Percentiles rank a stretch among this genome's conserved stretches.
phyloP scores from a whole-genome alignment of 2,888 invertebrate species.

The Drosophila dives region DNA sequence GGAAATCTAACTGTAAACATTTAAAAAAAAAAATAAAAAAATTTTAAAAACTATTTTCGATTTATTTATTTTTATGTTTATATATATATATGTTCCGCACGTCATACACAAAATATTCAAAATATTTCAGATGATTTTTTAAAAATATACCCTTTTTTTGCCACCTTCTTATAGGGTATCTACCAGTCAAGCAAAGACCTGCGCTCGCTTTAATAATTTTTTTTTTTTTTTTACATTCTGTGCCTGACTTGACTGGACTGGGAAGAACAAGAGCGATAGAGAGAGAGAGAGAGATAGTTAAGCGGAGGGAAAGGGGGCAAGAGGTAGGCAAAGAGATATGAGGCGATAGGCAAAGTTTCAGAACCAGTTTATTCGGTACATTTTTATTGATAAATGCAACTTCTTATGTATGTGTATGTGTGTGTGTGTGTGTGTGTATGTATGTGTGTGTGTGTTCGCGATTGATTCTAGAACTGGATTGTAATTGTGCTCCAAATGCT shows the following conservation, averaged over 20 bases:
- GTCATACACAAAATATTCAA: no score
- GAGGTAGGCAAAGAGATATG: not conserved
- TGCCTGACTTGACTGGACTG: not conserved
- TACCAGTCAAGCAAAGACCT: not conserved
- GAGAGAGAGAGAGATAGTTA: no score
- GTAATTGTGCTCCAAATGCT: constrained; percentile 43
- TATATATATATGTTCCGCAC: no score
- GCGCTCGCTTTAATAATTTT: not conserved
- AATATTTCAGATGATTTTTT: no score
- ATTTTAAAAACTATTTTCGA: not conserved
- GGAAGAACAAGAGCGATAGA: not conserved
- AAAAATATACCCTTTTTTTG: not conserved
- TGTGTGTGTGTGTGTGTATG: not conserved
- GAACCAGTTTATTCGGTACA: constrained; percentile 28
- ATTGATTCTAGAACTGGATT: constrained; percentile 46
- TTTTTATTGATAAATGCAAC: constrained; percentile 13
- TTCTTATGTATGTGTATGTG: constrained; percentile 4
- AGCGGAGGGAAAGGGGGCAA: not conserved
- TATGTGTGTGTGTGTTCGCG: not conserved
- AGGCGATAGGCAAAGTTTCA: constrained; percentile 10
- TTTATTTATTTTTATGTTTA: no score
- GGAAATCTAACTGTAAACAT: not conserved
- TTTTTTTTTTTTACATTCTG: not conserved
- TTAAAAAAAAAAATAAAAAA: not conserved
- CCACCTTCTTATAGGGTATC: constrained; percentile 1